phyloP scores from a whole-genome alignment of 2,113 vertebrate genomes.

The Aldabrachelys gigantea region DNA sequence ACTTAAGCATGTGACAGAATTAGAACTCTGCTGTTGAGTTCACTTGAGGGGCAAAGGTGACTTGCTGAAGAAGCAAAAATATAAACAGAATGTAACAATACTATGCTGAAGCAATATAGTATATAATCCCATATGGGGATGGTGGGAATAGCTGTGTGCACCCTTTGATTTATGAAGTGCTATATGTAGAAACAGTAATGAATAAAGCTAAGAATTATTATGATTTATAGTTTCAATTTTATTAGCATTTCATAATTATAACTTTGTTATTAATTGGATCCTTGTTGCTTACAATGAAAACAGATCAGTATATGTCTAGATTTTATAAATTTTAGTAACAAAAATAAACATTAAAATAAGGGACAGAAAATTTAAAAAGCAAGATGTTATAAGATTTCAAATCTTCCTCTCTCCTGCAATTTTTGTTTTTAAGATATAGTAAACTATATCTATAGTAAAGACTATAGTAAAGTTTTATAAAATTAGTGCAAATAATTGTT shows the following conservation, averaged over 20 bases:
- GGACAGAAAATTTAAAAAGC: neutral
- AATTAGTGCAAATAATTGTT: neutral
- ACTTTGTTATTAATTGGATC: neutral
- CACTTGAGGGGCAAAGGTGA: neutral
- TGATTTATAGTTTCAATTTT: neutral
- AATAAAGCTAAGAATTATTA: neutral
- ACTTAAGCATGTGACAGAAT: constrained; percentile 5
- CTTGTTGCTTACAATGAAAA: neutral
- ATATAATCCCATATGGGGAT: neutral
- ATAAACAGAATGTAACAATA: neutral
- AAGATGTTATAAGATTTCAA: neutral
- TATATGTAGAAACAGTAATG: neutral
- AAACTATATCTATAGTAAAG: neutral
- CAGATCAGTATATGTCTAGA: neutral
- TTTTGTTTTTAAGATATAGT: neutral
- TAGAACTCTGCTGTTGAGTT: neutral
- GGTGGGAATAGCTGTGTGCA: neutral
- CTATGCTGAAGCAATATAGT: neutral
- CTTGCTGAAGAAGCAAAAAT: neutral
- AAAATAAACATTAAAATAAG: neutral
- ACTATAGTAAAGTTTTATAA: neutral
- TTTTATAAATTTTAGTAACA: neutral
- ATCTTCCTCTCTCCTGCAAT: neutral
- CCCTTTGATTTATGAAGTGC: neutral
- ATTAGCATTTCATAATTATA: neutral